Conservation (phyloP, 2,797 vertebrate species). For the Simalia tracyae region DNA sequence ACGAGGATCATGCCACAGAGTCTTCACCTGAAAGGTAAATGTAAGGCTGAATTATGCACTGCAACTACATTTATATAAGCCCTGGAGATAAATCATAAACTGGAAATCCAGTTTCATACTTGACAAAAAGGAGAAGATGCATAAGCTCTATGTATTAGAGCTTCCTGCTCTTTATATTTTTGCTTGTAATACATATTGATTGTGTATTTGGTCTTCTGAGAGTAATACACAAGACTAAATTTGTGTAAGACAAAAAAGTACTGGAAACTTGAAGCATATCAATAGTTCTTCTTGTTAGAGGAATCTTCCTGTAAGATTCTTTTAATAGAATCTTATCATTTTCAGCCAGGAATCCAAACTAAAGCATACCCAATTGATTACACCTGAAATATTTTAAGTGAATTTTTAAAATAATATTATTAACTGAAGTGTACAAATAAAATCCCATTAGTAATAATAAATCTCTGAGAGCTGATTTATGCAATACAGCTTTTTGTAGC, state of each 20-base stretch:
- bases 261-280: neutral
- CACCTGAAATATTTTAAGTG: neutral
- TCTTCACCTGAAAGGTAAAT: constrained; percentile 83
- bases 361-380: neutral
- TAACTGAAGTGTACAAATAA: neutral
- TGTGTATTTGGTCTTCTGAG: neutral
- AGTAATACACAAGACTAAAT: neutral
- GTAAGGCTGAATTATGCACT: constrained; percentile 4
- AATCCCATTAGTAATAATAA: neutral
- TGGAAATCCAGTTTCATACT: neutral
- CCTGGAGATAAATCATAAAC: neutral
- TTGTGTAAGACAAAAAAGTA: neutral
- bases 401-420: neutral
- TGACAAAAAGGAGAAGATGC: neutral
- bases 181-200: neutral
- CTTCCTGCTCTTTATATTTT: neutral
- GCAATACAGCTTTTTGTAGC: neutral
- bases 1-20: constrained; percentile 97
- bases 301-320: too few relatives aligned
- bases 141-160: neutral
- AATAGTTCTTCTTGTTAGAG: neutral
- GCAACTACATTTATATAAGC: neutral
- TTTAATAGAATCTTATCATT: too few relatives aligned
- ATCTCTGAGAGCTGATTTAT: neutral
- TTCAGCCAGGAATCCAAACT: too few relatives aligned